Percentiles rank a stretch among this genome's conserved stretches.
These are phyloP conservation scores for Apeltes quadracus DNA, from an alignment of 2,113 vertebrate genomes.

Conservation along the genomic window DNA sequence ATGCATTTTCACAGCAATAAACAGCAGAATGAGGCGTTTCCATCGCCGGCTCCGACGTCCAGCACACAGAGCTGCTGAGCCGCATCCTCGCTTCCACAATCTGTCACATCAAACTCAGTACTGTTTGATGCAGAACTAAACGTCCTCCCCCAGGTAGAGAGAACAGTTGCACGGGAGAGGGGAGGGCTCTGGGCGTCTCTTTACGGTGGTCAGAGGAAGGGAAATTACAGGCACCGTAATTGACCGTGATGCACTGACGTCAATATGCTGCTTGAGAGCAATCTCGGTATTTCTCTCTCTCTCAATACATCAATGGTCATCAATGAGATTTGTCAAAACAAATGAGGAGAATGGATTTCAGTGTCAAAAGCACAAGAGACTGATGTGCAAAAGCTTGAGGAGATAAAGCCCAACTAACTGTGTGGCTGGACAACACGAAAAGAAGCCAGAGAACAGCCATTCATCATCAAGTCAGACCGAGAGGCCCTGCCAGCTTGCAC, in stretches of 20 bases:
- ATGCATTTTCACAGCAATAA: constrained; percentile 5
- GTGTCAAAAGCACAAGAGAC: neutral
- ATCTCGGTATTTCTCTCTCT: too few species aligned
- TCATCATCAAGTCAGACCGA: neutral
- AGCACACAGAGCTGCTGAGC: neutral
- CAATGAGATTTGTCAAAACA: too few species aligned
- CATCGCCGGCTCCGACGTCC: too few species aligned
- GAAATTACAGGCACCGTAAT: neutral
- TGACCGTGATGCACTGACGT: neutral
- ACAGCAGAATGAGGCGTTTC: constrained; percentile 18
- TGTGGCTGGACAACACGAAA: neutral
- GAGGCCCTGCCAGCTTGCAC: too few species aligned
- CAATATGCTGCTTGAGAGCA: neutral
- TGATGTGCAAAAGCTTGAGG: neutral
- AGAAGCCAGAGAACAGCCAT: neutral
- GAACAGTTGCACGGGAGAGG: neutral
- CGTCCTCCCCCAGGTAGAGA: too few species aligned
- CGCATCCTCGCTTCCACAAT: neutral
- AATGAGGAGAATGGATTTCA: neutral
- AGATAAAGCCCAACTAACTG: neutral
- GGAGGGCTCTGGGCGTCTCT: constrained; percentile 3
- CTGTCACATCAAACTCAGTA: neutral
- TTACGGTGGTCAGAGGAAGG: neutral
- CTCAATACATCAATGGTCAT: too few species aligned
- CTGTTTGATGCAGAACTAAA: too few species aligned